Evolutionary conservation across 2,113 vertebrate genomes (phyloP).

Genomic region (Neoarius graeffei): DNA sequence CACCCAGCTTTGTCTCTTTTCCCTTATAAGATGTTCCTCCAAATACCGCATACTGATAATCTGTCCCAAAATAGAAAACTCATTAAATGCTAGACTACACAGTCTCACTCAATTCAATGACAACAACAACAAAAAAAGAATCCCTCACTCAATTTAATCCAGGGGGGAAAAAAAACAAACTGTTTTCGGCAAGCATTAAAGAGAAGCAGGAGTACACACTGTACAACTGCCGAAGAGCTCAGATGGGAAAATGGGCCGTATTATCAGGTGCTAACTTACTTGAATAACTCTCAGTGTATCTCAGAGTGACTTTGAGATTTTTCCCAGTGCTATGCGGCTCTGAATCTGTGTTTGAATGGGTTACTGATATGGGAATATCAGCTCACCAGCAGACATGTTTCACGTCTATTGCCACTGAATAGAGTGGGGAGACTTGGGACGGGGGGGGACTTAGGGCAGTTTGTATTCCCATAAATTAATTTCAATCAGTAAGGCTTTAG

Average conservation of each 20-base stretch:
- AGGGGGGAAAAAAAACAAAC: too few relatives aligned
- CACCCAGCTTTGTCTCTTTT: neutral
- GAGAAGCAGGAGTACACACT: neutral
- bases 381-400: neutral
- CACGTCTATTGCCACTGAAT: neutral
- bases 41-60: neutral
- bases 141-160: too few relatives aligned
- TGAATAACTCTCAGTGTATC: neutral
- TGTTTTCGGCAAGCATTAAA: neutral
- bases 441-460: too few relatives aligned
- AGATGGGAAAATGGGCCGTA: neutral
- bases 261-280: neutral
- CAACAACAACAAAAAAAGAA: neutral
- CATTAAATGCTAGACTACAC: neutral
- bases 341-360: neutral
- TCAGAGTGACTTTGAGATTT: neutral
- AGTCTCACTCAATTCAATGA: neutral
- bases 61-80: conserved; percentile 1
- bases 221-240: neutral
- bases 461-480: too few relatives aligned
- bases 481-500: too few relatives aligned
- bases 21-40: neutral
- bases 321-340: neutral
- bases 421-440: too few relatives aligned
- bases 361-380: neutral